Evolutionary conservation across 2,113 vertebrate species (phyloP).

Genomic region (Psammodynastes pulverulentus): DNA sequence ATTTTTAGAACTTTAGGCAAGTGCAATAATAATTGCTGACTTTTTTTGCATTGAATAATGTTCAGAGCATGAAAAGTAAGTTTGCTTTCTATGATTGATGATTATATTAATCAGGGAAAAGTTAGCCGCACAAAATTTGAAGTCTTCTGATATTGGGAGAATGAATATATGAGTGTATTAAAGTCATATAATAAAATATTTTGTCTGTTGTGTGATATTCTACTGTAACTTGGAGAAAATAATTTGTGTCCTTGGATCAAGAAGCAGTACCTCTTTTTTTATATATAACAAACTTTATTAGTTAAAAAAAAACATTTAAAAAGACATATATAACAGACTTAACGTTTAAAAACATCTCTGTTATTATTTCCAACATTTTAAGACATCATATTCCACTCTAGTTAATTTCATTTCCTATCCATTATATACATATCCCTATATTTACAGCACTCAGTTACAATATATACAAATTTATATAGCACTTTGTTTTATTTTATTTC

Average conservation of each 20-base stretch:
- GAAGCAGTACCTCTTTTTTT: too few species aligned
- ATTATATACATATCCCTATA: too few species aligned
- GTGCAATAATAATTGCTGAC: neutral
- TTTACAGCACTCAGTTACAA: too few species aligned
- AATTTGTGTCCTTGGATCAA: neutral
- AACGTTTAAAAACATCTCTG: too few species aligned
- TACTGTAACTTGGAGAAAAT: neutral
- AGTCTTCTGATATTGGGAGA: neutral
- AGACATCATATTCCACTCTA: too few species aligned
- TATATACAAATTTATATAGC: too few species aligned
- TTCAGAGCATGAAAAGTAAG: neutral
- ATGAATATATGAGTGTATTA: neutral
- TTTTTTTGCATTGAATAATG: neutral
- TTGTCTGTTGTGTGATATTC: neutral
- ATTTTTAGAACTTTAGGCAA: neutral
- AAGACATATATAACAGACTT: too few species aligned
- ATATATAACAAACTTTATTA: too few species aligned
- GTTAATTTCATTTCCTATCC: too few species aligned
- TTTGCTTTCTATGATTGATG: neutral
- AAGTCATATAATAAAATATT: neutral
- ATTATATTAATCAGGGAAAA: neutral
- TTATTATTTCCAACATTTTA: too few species aligned
- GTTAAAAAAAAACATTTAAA: too few species aligned
- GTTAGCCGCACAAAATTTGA: neutral
- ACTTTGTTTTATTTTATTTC: too few species aligned